Evolutionary conservation across 2,113 vertebrate genomes (phyloP), one percentile per base, ranked within the genome.

Genomic region (Dasypus novemcinctus): DNA sequence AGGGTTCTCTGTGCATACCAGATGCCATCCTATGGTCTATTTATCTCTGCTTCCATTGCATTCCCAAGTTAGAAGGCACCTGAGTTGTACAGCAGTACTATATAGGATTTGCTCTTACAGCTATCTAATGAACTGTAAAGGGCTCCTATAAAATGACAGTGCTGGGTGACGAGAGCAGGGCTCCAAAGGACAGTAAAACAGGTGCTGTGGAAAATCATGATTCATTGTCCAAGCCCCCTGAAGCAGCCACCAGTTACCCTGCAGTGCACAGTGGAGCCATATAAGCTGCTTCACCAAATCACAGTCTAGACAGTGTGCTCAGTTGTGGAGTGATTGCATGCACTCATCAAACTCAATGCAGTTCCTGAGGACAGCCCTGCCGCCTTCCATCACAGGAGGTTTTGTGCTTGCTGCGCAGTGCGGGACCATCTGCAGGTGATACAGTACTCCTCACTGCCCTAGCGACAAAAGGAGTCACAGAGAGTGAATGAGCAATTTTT

Each of bases 41-140:
- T 90, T 71, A 25, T 69, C 54, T 64, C 36, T 86, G 52, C 7
- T 57, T 18, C 38, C 6, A 10, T 20, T 33, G 31, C 41, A 63
- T 66, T 33, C 59, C 80, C 25, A 25, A 68, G 66, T 21, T 31
- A 41, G 63, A 90, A 74, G 14, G 14, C 38, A 21, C n/a, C 33
- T 52, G 33, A 27, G 52, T 71, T 33, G 0, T 54, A 15, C 54
- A 38, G 23, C 25, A 89, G 95, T 33, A 31, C 18, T 41, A 46
- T 27, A 38, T 76, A 91, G 61, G 84, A 82, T 91, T 91, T 95
- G 86, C 91, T 94, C 57, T 97, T 41, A 93, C 68, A 75, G 59
- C 23, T 93, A 74, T 46, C 79, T 95, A 97, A 97, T 96, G 90
- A 97, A 83, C 92, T 96, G 18, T 76, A 94, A 97, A 97, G 74